These are phyloP conservation scores for Ciona savignyi DNA, from an alignment of 23 tunicate genomes.

Conservation along the genomic window DNA sequence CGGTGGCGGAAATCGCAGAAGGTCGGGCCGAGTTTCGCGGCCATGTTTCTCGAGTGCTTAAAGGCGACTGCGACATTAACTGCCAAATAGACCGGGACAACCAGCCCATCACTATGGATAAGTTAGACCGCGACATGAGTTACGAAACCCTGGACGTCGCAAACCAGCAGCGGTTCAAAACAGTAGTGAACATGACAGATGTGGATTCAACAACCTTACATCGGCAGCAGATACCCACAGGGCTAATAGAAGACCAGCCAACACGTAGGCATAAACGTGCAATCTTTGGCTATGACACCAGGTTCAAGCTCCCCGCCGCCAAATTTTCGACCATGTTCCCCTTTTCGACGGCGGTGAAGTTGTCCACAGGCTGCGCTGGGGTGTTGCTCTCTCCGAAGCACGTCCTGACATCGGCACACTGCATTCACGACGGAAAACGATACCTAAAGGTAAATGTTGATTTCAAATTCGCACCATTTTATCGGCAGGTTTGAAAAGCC, in stretches of 20 bases:
- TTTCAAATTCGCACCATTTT: too few relatives aligned
- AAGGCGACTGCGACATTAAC: slow-evolving; percentile 43
- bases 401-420: slow-evolving; percentile 94
- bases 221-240: not conserved
- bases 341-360: slow-evolving; percentile 74
- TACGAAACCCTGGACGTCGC: slow-evolving; percentile 69
- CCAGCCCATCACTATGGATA: slow-evolving; percentile 16
- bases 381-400: slow-evolving; percentile 65
- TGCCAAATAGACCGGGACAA: slow-evolving; percentile 36
- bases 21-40: slow-evolving; percentile 60
- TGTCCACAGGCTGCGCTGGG: slow-evolving; percentile 91
- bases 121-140: slow-evolving; percentile 43
- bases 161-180: not conserved
- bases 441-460: slow-evolving; percentile 64
- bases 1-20: slow-evolving; percentile 20
- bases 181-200: slow-evolving; percentile 33
- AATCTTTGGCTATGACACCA: slow-evolving; percentile 78
- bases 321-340: slow-evolving; percentile 63
- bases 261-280: slow-evolving; percentile 29
- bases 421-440: slow-evolving; percentile 90
- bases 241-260: not conserved
- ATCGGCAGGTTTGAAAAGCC: too few relatives aligned
- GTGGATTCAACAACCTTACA: slow-evolving; percentile 10
- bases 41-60: slow-evolving; percentile 34
- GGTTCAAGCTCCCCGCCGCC: slow-evolving; percentile 40